These are phyloP conservation scores for Macaria notata DNA, from an alignment of 2,888 invertebrate genomes.

Conservation along the genomic window DNA sequence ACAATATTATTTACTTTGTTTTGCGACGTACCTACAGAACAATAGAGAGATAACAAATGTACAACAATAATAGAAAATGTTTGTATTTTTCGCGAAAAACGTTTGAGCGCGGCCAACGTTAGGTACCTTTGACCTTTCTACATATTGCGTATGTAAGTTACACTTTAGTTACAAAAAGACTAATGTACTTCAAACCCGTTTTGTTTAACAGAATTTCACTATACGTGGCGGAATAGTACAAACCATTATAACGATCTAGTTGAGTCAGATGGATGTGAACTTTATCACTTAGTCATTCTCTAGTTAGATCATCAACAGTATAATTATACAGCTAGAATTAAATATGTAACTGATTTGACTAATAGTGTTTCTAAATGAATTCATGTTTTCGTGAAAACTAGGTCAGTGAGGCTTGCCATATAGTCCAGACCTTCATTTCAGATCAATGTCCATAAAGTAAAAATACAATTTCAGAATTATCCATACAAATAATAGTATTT, in stretches of 20 bases:
- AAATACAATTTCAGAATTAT: no score
- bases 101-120: not conserved
- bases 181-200: slow-evolving; percentile 9
- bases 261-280: not conserved
- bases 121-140: slow-evolving; percentile 5
- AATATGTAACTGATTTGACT: no score
- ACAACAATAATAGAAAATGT: not conserved
- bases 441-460: no score
- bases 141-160: slow-evolving; percentile 9
- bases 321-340: no score
- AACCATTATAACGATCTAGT: not conserved
- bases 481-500: no score
- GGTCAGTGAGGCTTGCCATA: no score
- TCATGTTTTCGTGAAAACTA: no score
- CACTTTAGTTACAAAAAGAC: not conserved
- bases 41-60: slow-evolving; percentile 3
- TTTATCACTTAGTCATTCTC: not conserved
- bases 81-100: not conserved
- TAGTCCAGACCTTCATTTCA: no score
- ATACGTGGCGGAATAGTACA: slow-evolving; percentile 2
- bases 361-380: no score
- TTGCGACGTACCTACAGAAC: slow-evolving; percentile 7
- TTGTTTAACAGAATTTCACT: slow-evolving; percentile 11
- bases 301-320: no score
- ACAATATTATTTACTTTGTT: slow-evolving; percentile 9